A percentile compares a stretch with the other conserved stretches of the same genome.
phyloP scores from a whole-genome alignment of 2,797 vertebrate species.

The Selene dorsalis region DNA sequence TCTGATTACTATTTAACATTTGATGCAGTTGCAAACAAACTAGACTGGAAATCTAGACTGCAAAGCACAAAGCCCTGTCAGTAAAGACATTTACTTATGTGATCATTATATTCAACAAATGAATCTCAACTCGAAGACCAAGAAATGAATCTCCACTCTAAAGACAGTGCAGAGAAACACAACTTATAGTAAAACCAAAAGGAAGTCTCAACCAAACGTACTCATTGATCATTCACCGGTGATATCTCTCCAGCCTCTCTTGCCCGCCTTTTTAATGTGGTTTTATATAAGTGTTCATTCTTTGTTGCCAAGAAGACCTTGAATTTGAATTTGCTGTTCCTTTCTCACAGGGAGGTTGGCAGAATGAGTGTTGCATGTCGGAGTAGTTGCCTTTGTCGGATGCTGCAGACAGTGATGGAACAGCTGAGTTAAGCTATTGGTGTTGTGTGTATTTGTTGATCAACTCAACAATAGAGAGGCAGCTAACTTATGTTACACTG shows the following conservation, averaged over 20 bases:
- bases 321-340: neutral
- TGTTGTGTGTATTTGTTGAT: neutral
- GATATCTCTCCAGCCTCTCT: neutral
- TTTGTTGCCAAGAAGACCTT: neutral
- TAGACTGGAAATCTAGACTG: neutral
- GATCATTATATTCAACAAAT: neutral
- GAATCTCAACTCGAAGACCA: neutral
- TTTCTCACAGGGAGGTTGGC: neutral
- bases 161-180: neutral
- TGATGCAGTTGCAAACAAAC: conserved; percentile 2
- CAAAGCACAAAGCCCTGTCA: conserved; percentile 3
- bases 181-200: conserved; percentile 16
- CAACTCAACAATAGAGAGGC: neutral
- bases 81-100: neutral
- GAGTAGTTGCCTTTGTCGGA: neutral
- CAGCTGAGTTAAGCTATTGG: neutral
- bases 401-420: neutral
- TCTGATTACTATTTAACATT: neutral
- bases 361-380: neutral
- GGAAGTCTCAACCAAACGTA: neutral
- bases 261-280: neutral
- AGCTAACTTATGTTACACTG: neutral
- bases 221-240: neutral
- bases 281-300: neutral
- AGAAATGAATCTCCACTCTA: conserved; percentile 6